These are phyloP conservation scores for Lethenteron reissneri DNA, from an alignment of 2,113 vertebrate genomes.

Conservation along the genomic window DNA sequence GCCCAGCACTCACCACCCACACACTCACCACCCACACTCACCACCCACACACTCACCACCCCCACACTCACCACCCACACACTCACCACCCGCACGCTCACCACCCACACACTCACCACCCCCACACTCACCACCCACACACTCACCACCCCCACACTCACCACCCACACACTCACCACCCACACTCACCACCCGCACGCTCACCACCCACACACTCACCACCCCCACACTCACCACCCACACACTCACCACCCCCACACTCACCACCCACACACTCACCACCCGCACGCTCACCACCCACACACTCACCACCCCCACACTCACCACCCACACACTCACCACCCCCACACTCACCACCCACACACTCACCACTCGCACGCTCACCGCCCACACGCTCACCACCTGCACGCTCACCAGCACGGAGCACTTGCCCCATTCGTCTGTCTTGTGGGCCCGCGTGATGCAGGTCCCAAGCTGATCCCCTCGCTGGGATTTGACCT, in stretches of 20 bases:
- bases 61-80: not conserved
- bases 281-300: too few species aligned
- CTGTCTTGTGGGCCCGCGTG: not conserved
- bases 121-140: not conserved
- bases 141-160: too few species aligned
- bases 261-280: too few species aligned
- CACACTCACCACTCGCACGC: not conserved
- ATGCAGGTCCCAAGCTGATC: constrained; percentile 22
- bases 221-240: too few species aligned
- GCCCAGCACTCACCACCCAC: constrained; percentile 24
- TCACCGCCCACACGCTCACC: not conserved
- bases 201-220: too few species aligned
- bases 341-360: not conserved
- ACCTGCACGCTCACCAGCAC: not conserved
- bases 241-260: too few species aligned
- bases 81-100: not conserved
- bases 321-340: too few species aligned
- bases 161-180: too few species aligned
- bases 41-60: not conserved
- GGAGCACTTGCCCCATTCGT: not conserved
- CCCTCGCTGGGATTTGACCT: constrained; percentile 29
- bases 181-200: too few species aligned
- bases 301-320: too few species aligned
- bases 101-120: not conserved
- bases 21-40: not conserved